phyloP scores from a whole-genome alignment of 2,113 vertebrate genomes.

The Oostethus manadensis region DNA sequence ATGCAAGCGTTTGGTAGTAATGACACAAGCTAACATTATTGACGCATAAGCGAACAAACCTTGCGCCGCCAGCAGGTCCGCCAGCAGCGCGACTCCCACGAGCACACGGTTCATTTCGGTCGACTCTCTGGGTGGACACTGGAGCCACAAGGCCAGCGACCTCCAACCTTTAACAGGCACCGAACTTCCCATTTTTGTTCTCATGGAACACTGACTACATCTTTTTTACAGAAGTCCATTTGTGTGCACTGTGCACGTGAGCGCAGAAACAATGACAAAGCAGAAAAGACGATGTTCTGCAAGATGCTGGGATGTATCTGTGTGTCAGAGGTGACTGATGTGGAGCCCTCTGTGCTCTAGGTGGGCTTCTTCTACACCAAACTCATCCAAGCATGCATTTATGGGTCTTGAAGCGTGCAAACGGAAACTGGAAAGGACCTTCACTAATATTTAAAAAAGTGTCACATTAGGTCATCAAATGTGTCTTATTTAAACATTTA shows the following conservation, averaged over 20 bases:
- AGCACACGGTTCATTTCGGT: constrained; percentile 35
- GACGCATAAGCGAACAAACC: too few relatives aligned
- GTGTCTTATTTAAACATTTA: too few relatives aligned
- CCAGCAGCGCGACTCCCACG: constrained; percentile 38
- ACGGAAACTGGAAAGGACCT: too few relatives aligned
- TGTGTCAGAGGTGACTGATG: too few relatives aligned
- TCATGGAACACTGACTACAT: background rate
- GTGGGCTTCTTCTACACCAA: too few relatives aligned
- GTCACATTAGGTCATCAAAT: too few relatives aligned
- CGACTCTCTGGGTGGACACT: constrained; percentile 2
- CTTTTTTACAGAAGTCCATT: constrained; percentile 5
- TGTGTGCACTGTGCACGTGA: background rate
- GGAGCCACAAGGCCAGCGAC: background rate
- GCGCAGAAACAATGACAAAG: background rate
- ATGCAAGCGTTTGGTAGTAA: background rate
- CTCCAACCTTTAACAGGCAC: constrained; percentile 20
- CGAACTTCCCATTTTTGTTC: constrained; percentile 33
- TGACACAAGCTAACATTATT: background rate
- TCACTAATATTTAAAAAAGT: too few relatives aligned
- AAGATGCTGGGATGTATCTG: background rate
- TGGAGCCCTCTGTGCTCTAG: too few relatives aligned
- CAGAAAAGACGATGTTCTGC: background rate
- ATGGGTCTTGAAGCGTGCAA: too few relatives aligned
- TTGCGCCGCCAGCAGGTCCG: constrained; percentile 8
- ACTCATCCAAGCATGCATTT: too few relatives aligned